A percentile compares a stretch with the other conserved stretches of the same genome.
Conservation (phyloP, 2,113 vertebrate genomes). For the Rhombomys opimus region DNA sequence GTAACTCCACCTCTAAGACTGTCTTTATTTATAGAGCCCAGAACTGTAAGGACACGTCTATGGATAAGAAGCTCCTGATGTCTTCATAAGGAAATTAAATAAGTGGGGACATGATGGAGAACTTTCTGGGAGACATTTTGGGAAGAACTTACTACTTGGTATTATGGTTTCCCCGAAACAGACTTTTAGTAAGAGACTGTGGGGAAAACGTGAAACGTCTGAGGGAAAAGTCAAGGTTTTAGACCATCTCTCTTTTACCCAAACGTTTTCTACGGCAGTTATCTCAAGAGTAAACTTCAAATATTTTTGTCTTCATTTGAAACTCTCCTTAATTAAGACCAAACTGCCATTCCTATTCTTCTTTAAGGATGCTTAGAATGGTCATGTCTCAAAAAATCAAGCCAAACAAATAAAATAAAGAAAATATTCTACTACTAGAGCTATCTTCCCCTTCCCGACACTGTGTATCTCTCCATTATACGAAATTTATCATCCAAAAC, state of each 20-base stretch:
- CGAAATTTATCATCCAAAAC: neutral
- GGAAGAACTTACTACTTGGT: neutral
- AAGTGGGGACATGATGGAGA: neutral
- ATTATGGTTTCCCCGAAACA: neutral
- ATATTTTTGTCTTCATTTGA: neutral
- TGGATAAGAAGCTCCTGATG: neutral
- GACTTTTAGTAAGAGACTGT: neutral
- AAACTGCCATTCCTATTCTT: neutral
- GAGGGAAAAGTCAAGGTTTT: neutral
- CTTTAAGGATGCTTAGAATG: neutral
- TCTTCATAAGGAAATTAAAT: neutral
- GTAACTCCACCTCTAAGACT: neutral
- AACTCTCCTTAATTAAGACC: neutral
- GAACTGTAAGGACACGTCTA: neutral
- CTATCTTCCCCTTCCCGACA: no score
- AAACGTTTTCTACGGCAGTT: neutral
- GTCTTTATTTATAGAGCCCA: neutral
- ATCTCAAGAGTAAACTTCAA: neutral
- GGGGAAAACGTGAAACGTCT: neutral
- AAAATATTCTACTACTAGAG: no score
- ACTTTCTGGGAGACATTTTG: neutral
- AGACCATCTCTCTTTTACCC: neutral
- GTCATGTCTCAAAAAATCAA: neutral
- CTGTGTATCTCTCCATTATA: no score
- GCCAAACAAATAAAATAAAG: neutral